phyloP scores from a whole-genome alignment of 2,113 vertebrate genomes.

The Hydrolagus affinis region DNA sequence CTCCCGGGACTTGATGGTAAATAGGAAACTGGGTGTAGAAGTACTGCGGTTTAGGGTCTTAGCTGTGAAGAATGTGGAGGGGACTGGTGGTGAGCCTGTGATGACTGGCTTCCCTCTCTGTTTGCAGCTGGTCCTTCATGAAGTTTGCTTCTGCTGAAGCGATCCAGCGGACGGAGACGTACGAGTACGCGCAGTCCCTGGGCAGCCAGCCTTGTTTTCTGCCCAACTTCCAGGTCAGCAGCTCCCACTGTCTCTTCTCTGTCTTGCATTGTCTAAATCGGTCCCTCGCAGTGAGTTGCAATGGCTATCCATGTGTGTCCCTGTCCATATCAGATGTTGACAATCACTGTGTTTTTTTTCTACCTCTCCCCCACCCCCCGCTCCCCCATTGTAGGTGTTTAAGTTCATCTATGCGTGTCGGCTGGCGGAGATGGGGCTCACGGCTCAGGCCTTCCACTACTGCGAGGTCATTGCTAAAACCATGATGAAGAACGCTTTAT shows the following conservation, averaged over 20 bases:
- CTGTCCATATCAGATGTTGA: background rate
- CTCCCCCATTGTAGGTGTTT: constrained; percentile 65
- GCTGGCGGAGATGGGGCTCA: constrained; percentile 80
- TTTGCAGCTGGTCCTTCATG: constrained; percentile 66
- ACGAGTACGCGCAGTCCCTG: constrained; percentile 86
- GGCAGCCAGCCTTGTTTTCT: constrained; percentile 69
- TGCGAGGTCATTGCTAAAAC: constrained; percentile 86
- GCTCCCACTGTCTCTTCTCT: too few relatives aligned
- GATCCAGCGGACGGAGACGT: constrained; percentile 90
- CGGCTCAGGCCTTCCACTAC: constrained; percentile 90
- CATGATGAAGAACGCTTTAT: constrained; percentile 62
- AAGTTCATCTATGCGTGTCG: constrained; percentile 93
- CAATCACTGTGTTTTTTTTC: background rate
- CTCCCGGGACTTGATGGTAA: background rate
- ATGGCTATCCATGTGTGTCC: background rate
- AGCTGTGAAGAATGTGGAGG: too few relatives aligned
- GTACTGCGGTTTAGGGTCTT: background rate
- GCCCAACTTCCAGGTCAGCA: constrained; percentile 80
- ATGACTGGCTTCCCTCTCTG: background rate
- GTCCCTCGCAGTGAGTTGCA: background rate
- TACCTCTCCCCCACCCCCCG: background rate
- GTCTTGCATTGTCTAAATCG: background rate
- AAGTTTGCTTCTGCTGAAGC: constrained; percentile 87
- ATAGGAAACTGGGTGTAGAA: background rate
- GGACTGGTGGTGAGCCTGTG: background rate